Evolutionary conservation across 2,888 invertebrate species (phyloP).

Genomic region (Trileptium ribeirensis): DNA sequence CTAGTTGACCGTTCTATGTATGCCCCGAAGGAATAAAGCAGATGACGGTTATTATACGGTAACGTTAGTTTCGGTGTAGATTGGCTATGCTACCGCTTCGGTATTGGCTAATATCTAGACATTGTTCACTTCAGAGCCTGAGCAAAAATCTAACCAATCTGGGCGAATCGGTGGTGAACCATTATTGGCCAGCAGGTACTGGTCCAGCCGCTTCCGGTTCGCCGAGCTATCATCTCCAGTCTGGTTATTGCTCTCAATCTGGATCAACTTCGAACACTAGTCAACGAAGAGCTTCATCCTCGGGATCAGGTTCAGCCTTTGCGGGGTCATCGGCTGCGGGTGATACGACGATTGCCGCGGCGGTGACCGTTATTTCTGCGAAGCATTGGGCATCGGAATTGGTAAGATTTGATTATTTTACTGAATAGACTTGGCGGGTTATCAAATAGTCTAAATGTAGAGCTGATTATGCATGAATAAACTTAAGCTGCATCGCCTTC

Average conservation of each 20-base stretch:
- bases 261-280: not conserved
- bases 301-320: not conserved
- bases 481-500: no score
- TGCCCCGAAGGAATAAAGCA: no score
- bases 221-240: not conserved
- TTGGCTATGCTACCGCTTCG: no score
- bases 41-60: no score
- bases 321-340: not conserved
- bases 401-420: no score
- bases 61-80: no score
- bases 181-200: not conserved
- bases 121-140: constrained; percentile 49
- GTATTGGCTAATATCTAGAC: no score
- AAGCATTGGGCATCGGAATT: not conserved
- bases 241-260: not conserved
- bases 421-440: no score
- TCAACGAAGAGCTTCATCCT: no score
- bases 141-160: constrained; percentile 54
- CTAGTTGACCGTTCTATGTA: no score
- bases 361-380: not conserved
- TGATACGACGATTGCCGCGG: not conserved
- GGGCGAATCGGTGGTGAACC: constrained; percentile 53
- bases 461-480: no score
- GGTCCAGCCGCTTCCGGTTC: not conserved
- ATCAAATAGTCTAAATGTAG: no score